Evolutionary conservation across 2,888 invertebrate species (phyloP), one percentile per base, ranked within the genome.

Genomic region (Lasioglossum figueresi): DNA sequence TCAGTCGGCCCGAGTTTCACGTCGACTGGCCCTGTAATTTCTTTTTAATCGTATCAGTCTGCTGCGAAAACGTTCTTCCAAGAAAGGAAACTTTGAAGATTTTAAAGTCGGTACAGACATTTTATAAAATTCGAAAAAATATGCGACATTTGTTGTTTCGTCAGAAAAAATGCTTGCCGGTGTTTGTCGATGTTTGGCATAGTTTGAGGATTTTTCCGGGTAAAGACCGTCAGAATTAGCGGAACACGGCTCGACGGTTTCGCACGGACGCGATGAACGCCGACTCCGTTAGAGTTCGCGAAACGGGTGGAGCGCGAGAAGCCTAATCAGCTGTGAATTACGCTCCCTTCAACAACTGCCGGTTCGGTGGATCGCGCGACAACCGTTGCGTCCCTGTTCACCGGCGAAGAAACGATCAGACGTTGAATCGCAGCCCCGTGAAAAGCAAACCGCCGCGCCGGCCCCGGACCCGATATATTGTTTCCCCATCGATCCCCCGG

Each of bases 241-340:
- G 76, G 45, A 2, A 1, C 73, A 31, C 45, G 73, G 72, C 73
- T 83, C 83, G 66, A 34, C 34, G 76, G 16, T 34, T 70, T 37
- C 40, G 34, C 45, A 37, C 27, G 34, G 31, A 27, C 68, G 37
- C 74, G 71, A 76, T 79, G 27, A 59, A 82, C 52, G 48, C 40
- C 8, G 40, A 59, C 71, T 81, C 63, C n/a, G 8, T 16, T 5
- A 10, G 71, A 82, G 31, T 27, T 59, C 14, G 34, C 34, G 59
- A 48, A 52, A 71, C 23, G 19, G 23, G 63, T 19, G 43, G 43
- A 63, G 23, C 73, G n/a, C 4, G 40, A 14, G 19, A 16, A 68
- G 66, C n/a, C 76, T 73, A 76, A 82, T 82, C 83, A 76, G 76
- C 56, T 56, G 83, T 82, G 80, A 82, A 80, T 82, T 48, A 63